Conservation (phyloP, 2,113 vertebrate species). For the Cephalopholis sonnerati region DNA sequence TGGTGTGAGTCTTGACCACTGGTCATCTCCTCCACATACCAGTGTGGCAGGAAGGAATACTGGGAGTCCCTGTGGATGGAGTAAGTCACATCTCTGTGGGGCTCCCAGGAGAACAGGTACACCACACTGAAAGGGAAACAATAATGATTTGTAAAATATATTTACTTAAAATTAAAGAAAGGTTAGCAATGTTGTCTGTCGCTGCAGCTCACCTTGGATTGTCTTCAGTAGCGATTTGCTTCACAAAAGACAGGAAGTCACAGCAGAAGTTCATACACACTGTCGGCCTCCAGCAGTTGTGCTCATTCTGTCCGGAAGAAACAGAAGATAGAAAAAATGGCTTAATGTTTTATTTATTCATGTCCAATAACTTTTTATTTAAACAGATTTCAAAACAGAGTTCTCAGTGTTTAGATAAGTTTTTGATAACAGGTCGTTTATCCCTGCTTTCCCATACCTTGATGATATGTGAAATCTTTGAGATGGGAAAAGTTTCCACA, state of each 20-base stretch:
- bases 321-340: background rate
- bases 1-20: slow-evolving; percentile 21
- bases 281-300: slow-evolving; percentile 91
- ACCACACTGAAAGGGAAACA: slow-evolving; percentile 82
- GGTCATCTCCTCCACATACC: slow-evolving; percentile 87
- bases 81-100: slow-evolving; percentile 86
- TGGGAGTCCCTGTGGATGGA: slow-evolving; percentile 85
- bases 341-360: background rate
- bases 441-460: slow-evolving; percentile 77
- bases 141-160: background rate
- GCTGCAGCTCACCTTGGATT: slow-evolving; percentile 84
- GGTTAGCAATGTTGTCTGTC: background rate
- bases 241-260: slow-evolving; percentile 90
- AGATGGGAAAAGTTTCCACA: slow-evolving; percentile 88
- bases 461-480: slow-evolving; percentile 90
- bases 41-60: slow-evolving; percentile 87
- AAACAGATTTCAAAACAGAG: background rate
- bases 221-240: slow-evolving; percentile 85
- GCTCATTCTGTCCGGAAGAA: slow-evolving; percentile 83
- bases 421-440: background rate
- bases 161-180: background rate
- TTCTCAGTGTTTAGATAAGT: background rate
- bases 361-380: background rate
- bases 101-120: slow-evolving; percentile 90
- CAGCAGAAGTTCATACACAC: slow-evolving; percentile 95